phyloP scores from a whole-genome alignment of 2,113 vertebrate species.

The Colius striatus region DNA sequence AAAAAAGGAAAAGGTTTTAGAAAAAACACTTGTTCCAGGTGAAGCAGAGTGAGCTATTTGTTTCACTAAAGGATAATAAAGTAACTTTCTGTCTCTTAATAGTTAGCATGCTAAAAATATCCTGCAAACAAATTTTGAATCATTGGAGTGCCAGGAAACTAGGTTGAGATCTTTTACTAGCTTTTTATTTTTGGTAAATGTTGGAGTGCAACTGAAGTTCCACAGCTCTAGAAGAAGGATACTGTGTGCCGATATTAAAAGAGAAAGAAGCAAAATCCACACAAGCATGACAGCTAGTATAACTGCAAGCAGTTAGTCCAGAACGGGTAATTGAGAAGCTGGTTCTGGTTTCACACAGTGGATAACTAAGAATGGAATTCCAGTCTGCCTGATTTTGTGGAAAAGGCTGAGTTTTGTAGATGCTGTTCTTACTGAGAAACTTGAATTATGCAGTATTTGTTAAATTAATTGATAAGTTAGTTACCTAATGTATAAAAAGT shows the following conservation, averaged over 20 bases:
- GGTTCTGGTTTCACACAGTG: neutral
- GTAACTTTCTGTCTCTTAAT: neutral
- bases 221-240: neutral
- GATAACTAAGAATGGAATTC: neutral
- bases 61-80: neutral
- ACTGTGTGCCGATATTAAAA: neutral
- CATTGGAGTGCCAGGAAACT: neutral
- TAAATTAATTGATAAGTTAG: neutral
- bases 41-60: neutral
- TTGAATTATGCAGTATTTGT: neutral
- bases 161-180: neutral
- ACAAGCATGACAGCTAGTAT: neutral
- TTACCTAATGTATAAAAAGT: neutral
- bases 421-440: neutral
- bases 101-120: neutral
- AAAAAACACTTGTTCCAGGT: neutral
- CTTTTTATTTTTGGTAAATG: neutral
- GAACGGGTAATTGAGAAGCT: neutral
- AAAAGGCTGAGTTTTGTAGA: neutral
- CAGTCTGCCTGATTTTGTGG: neutral
- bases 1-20: neutral
- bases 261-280: neutral
- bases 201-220: neutral
- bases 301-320: neutral
- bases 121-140: neutral